Percentiles rank a stretch among this genome's conserved stretches.
These are phyloP conservation scores for Serrognathus titanus DNA, from an alignment of 2,888 invertebrate species.

Conservation along the genomic window DNA sequence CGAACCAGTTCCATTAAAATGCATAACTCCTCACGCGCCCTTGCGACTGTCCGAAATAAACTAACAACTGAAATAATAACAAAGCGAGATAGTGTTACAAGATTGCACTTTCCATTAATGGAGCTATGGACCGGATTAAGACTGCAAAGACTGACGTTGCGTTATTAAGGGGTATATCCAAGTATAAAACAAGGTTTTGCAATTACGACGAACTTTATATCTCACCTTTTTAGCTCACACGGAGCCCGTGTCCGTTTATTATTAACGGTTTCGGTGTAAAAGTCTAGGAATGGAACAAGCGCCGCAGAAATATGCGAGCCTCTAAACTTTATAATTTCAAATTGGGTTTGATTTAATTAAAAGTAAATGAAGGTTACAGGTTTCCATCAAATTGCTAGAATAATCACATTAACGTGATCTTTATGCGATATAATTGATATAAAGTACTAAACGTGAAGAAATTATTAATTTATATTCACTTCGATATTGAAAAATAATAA, in stretches of 20 bases:
- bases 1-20: no score
- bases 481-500: no score
- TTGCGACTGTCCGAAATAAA: no score
- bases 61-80: no score
- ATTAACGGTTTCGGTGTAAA: slow-evolving; percentile 2
- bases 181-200: slow-evolving; percentile 22
- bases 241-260: slow-evolving; percentile 13
- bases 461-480: no score
- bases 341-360: slow-evolving; percentile 12
- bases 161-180: neutral
- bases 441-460: no score
- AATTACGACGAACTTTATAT: slow-evolving; percentile 23
- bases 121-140: neutral
- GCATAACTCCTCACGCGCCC: no score
- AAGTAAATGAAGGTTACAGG: neutral
- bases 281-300: neutral
- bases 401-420: no score
- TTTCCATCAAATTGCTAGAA: no score
- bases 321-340: slow-evolving; percentile 7
- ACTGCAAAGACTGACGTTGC: neutral
- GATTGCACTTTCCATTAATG: no score
- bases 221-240: slow-evolving; percentile 21
- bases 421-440: no score
- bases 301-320: neutral
- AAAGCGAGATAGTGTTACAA: no score